Evolutionary conservation across 2,888 invertebrate species (phyloP), one percentile per base, ranked within the genome.

Genomic region (Drosophila mercatorum): DNA sequence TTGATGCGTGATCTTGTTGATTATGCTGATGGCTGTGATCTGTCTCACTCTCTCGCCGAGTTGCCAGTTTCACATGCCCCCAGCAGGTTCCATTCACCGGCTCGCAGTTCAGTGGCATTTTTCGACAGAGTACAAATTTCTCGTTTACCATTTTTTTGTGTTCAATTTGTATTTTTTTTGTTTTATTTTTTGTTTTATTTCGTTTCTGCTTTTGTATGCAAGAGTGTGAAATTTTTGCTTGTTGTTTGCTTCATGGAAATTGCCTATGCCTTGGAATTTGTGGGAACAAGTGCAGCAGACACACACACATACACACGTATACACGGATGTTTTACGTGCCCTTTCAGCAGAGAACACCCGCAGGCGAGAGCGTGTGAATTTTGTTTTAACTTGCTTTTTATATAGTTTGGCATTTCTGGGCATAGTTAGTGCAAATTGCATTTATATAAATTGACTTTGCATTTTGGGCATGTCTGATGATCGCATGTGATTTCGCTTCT

Each of bases 1-100:
- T 88, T 87, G 84, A 87, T 87, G 89, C 87, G 89, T 87, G 87
- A 89, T 89, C 85, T 85, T 87, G 84, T 88, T 87, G 85, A 89
- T 87, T 87, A 89, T 87, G 84, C 74, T 86, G 83, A 87, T 82
- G 76, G 68, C 66, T 65, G 62, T 69, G 68, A 64, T 76, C 68
- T 67, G 65, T 62, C 64, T 63, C 41, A 60, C 59, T 67, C 58
- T 59, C 64, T 63, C 11, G 49, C 65, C 31, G 52, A 36, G 60
- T 72, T 41, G 38, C n/a, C 59, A 52, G 47, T 78, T 67, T 72
- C 63, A 53, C 71, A 51, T 70, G 64, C 58, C 58, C 65, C 61
- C 66, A 78, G 76, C 76, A 74, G 76, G 76, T 77, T 78, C 78
- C 78, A 72, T 75, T 75, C 78, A 64, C 47, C 43, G 52, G 34